A percentile compares a stretch with the other conserved stretches of the same genome.
Conservation (phyloP, 2,888 invertebrate genomes). For the Tachina fera region DNA sequence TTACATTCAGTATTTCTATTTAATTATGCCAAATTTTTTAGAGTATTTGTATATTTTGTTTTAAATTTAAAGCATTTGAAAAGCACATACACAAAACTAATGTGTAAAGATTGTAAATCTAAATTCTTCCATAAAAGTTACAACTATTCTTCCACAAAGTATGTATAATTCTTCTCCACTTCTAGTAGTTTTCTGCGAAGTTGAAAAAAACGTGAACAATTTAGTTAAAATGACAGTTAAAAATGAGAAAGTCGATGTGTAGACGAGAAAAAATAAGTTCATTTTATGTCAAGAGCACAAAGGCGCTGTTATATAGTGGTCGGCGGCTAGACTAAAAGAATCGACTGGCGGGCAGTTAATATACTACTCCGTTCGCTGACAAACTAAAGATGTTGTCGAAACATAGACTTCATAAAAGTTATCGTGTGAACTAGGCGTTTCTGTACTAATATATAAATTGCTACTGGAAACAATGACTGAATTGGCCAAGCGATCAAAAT, state of each 20-base stretch:
- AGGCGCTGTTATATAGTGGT: no score
- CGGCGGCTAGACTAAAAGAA: no score
- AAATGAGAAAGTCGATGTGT: slow-evolving; percentile 10
- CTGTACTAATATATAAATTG: no score
- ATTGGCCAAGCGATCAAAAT: no score
- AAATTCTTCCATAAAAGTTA: slow-evolving; percentile 40
- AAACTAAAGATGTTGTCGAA: no score
- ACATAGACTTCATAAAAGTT: no score
- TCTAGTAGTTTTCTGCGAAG: slow-evolving; percentile 41
- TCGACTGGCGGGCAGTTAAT: no score
- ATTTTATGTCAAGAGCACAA: background rate
- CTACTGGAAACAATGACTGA: no score
- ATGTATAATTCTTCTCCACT: slow-evolving; percentile 29
- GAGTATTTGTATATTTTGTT: background rate
- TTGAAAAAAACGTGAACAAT: slow-evolving; percentile 46
- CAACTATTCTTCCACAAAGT: slow-evolving; percentile 29
- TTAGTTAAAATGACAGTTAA: slow-evolving; percentile 24
- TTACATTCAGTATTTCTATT: background rate
- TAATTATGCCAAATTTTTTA: background rate
- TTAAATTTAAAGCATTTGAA: slow-evolving; percentile 16
- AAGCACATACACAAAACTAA: slow-evolving; percentile 7
- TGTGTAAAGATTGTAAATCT: slow-evolving; percentile 31
- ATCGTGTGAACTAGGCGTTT: no score
- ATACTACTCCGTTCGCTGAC: no score
- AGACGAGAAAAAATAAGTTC: background rate